Conservation (phyloP, 2,797 vertebrate genomes). For the Microctenopoma stevenorrisi region DNA sequence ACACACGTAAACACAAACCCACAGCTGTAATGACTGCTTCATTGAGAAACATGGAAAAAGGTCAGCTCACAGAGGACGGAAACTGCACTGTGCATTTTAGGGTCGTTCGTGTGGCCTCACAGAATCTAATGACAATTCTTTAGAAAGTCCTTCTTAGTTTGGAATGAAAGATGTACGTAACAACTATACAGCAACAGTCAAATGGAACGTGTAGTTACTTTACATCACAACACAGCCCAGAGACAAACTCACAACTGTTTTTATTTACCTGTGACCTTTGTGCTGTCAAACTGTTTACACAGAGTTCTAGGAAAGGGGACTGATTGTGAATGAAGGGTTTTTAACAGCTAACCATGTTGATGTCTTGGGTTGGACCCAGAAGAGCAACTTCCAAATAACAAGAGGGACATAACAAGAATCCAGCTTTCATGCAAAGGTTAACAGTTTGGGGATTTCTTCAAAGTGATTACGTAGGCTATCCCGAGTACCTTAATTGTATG, state of each 20-base stretch:
- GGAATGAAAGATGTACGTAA: slow-evolving; percentile 40
- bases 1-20: slow-evolving; percentile 42
- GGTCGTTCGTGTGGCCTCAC: slow-evolving; percentile 15
- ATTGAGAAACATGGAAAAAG: slow-evolving; percentile 61
- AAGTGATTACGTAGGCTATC: slow-evolving; percentile 1
- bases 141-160: slow-evolving; percentile 32
- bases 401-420: background rate
- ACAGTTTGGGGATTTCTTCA: slow-evolving; percentile 6
- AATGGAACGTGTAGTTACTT: background rate
- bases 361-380: slow-evolving; percentile 29
- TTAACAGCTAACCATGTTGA: slow-evolving; percentile 39
- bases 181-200: slow-evolving; percentile 22
- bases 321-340: slow-evolving; percentile 55
- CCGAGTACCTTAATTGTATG: slow-evolving; percentile 15
- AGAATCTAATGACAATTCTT: slow-evolving; percentile 26
- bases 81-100: slow-evolving; percentile 26
- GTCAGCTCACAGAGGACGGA: slow-evolving; percentile 27
- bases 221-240: slow-evolving; percentile 35
- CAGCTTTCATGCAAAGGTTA: slow-evolving; percentile 33
- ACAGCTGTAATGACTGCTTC: slow-evolving; percentile 43
- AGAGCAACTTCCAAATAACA: slow-evolving; percentile 31
- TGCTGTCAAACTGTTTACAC: slow-evolving; percentile 56
- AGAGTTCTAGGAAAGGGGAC: slow-evolving; percentile 62
- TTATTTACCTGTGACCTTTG: slow-evolving; percentile 53
- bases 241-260: slow-evolving; percentile 24